Evolutionary conservation across 2,113 vertebrate species (phyloP).

Genomic region (Chionomys nivalis): DNA sequence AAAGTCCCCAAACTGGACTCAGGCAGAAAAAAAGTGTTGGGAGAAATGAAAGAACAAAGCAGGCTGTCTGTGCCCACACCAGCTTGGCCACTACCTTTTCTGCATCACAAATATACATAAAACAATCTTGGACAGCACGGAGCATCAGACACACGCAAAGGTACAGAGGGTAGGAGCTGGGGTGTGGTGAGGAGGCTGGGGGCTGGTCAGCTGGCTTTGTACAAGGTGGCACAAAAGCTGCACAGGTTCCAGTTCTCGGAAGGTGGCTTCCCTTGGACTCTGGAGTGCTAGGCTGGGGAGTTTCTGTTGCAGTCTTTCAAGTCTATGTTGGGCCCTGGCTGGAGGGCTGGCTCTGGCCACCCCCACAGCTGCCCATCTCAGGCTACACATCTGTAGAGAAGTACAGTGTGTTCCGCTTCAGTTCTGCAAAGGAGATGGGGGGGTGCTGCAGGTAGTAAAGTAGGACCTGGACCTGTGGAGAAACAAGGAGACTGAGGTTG

Average conservation of each 20-base stretch:
- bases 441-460: conserved; percentile 99
- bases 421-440: conserved; percentile 95
- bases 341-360: conserved; percentile 69
- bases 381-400: conserved; percentile 98
- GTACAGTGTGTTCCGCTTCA: conserved; percentile 97
- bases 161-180: conserved; percentile 79
- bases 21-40: conserved; percentile 65
- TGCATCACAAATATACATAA: conserved; percentile 82
- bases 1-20: conserved; percentile 64
- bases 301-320: conserved; percentile 72
- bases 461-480: conserved; percentile 95
- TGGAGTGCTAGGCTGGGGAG: conserved; percentile 69
- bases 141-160: conserved; percentile 83
- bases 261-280: conserved; percentile 60
- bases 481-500: conserved; percentile 32
- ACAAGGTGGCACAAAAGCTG: conserved; percentile 83
- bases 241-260: conserved; percentile 76
- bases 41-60: conserved; percentile 76
- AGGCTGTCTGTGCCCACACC: conserved; percentile 78
- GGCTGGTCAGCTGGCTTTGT: conserved; percentile 77
- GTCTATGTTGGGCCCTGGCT: conserved; percentile 68
- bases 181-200: conserved; percentile 34
- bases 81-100: conserved; percentile 81
- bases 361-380: conserved; percentile 62
- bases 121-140: conserved; percentile 80